phyloP scores from a whole-genome alignment of 2,888 invertebrate species.

The Luffia ferchaultella region DNA sequence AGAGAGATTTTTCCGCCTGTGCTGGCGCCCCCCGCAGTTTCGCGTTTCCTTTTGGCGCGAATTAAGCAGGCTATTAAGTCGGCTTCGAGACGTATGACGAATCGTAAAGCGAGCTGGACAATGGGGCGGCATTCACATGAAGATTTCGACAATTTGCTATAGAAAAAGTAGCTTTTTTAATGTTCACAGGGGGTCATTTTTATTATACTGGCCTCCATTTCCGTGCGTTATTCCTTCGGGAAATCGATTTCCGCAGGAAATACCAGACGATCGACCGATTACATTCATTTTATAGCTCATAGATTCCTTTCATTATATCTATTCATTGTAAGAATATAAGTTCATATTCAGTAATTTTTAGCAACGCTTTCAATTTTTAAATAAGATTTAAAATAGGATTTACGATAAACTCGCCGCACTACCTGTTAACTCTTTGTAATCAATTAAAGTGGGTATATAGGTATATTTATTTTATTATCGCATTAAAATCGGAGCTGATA shows the following conservation, averaged over 20 bases:
- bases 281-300: not conserved
- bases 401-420: too few species aligned
- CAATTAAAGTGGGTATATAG: too few species aligned
- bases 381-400: too few species aligned
- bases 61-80: conserved; percentile 62
- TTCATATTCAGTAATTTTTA: not conserved
- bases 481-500: not conserved
- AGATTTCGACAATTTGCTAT: conserved; percentile 32
- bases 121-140: conserved; percentile 36
- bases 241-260: conserved; percentile 21
- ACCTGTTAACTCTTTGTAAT: too few species aligned
- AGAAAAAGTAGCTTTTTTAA: conserved; percentile 21
- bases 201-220: conserved; percentile 19
- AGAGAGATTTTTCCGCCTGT: conserved; percentile 49
- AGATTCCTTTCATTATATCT: not conserved
- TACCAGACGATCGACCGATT: not conserved
- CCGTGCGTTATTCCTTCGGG: conserved; percentile 17
- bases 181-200: conserved; percentile 13
- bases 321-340: not conserved
- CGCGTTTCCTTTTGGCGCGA: conserved; percentile 57
- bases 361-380: too few species aligned
- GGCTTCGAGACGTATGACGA: conserved; percentile 56
- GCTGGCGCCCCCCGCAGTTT: conserved; percentile 44
- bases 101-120: conserved; percentile 45
- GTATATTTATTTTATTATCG: not conserved